A percentile compares a stretch with the other conserved stretches of the same genome.
phyloP scores from a whole-genome alignment of 1,140 invertebrate genomes.

The Solenopsis invicta region DNA sequence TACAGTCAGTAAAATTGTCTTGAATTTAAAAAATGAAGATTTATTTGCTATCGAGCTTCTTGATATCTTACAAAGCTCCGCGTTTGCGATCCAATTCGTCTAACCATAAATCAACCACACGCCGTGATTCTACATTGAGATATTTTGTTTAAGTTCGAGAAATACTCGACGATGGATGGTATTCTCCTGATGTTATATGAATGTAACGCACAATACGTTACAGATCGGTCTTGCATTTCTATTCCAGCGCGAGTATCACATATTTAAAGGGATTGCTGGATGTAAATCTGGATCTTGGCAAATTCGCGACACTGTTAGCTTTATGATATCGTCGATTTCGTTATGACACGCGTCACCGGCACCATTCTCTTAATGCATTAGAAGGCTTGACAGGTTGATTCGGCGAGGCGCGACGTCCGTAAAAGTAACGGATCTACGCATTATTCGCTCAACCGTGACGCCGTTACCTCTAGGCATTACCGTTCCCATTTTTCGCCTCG shows the following conservation, averaged over 20 bases:
- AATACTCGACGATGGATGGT: background rate
- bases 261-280: background rate
- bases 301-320: background rate
- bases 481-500: conserved; percentile 64
- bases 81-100: background rate
- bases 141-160: conserved; percentile 28
- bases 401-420: conserved; percentile 41
- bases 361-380: background rate
- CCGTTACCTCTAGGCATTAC: conserved; percentile 63
- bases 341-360: conserved; percentile 9
- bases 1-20: background rate
- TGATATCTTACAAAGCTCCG: background rate
- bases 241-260: background rate
- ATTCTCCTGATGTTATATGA: background rate
- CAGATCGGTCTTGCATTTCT: background rate
- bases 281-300: background rate
- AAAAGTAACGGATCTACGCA: conserved; percentile 69
- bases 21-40: background rate
- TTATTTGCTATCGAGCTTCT: background rate
- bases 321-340: conserved; percentile 12
- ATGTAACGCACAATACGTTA: background rate
- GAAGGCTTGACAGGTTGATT: conserved; percentile 13
- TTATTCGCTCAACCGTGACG: conserved; percentile 64
- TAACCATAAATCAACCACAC: conserved; percentile 11
- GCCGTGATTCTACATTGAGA: background rate